These are phyloP conservation scores for Thelaira solivaga DNA, from an alignment of 2,888 invertebrate species.

Conservation along the genomic window DNA sequence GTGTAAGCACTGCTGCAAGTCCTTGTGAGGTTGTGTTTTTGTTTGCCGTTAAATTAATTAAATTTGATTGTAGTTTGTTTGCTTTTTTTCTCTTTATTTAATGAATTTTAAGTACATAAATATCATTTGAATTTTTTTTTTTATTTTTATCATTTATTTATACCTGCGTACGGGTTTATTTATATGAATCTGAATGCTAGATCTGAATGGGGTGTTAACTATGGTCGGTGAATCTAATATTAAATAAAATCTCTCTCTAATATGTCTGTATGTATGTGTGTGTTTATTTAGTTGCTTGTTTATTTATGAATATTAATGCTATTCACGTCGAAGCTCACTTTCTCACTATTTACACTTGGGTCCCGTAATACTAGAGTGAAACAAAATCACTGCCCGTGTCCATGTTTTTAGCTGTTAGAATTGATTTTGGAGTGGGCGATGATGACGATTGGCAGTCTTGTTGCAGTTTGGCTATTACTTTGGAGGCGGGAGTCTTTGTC, in stretches of 20 bases:
- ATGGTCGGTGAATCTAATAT: slow-evolving; percentile 14
- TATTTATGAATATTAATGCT: slow-evolving; percentile 19
- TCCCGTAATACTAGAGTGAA: slow-evolving; percentile 77
- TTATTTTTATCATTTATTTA: not conserved
- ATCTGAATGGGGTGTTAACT: slow-evolving; percentile 37
- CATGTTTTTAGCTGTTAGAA: slow-evolving; percentile 61
- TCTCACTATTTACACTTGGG: slow-evolving; percentile 72
- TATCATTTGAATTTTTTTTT: no score
- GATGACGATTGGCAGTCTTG: slow-evolving; percentile 61
- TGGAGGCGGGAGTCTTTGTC: slow-evolving; percentile 61
- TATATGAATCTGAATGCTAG: slow-evolving; percentile 27
- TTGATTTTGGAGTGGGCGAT: slow-evolving; percentile 64
- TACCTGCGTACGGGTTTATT: not conserved
- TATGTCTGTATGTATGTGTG: no score
- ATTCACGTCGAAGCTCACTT: slow-evolving; percentile 29
- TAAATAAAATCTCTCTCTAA: slow-evolving; percentile 38
- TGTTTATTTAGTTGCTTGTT: no score
- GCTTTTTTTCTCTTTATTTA: not conserved
- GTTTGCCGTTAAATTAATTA: not conserved
- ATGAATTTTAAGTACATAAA: not conserved
- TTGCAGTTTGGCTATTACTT: slow-evolving; percentile 63
- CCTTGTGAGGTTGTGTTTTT: not conserved
- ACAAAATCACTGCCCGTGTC: slow-evolving; percentile 73
- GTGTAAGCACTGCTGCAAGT: not conserved
- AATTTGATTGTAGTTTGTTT: slow-evolving; percentile 35